Evolutionary conservation across 2,888 invertebrate species (phyloP), one percentile per base, ranked within the genome.

Genomic region (Willowsia nigromaculata): DNA sequence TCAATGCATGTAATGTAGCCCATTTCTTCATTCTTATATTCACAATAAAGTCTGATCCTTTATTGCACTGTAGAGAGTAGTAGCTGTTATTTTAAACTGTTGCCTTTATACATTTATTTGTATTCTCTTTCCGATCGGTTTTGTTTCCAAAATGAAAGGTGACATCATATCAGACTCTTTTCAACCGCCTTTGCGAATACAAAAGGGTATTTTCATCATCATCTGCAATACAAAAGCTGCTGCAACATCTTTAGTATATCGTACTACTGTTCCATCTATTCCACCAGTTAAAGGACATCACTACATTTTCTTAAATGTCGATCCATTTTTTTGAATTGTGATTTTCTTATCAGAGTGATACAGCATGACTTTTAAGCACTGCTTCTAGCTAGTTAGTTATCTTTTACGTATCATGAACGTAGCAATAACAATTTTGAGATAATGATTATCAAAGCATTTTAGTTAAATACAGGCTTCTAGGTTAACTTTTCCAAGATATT

Each of bases 1-100:
- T 91, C 91, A 90, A 92, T 92, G 91, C 91, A 92, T 91, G 91
- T 90, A 86, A 91, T 91, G 92, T 85, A 53, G 68, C 80, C 87
- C 74, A 89, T 89, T 84, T 50, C 76, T 71, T 40, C 71, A 27
- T 43, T 81, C 83, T 83, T 62, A 71, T 37, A 27, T 62, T 27
- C 43, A 62, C 71, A 84, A 84, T 84, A 84, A 71, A 30, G 71
- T 71, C 50, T 84, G 84, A 84, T 84, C 84, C 84, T 84, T 84
- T 84, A 84, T 71, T 84, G 56, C 53, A 68, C 81, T 43, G 3
- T 62, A 6, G 81, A 62, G 81, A 43, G 62, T 40, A 62, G 62
- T 43, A 18, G 71, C 15, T 71, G 71, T 59, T 27, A 81, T 40
- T 59, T 59, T 33, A 59, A 76, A 62, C 27, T 43, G 56, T 43